phyloP scores from a whole-genome alignment of 2,797 vertebrate genomes.

The Bovichtus variegatus region DNA sequence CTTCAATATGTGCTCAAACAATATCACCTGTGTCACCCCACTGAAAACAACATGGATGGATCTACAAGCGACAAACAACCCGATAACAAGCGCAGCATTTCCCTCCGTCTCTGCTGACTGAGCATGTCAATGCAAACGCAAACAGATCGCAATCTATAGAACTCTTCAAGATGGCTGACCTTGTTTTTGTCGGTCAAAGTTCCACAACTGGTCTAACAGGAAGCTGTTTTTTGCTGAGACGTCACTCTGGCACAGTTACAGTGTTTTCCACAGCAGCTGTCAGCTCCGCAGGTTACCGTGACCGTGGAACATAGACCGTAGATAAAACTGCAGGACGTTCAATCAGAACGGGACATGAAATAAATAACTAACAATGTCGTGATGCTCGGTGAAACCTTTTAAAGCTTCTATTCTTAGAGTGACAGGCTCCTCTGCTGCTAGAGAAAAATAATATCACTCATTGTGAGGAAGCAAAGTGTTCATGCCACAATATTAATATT shows the following conservation, averaged over 20 bases:
- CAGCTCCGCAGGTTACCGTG: not conserved
- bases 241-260: not conserved
- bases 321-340: not conserved
- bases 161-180: not conserved
- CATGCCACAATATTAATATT: not conserved
- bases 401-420: not conserved
- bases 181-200: conserved; percentile 23
- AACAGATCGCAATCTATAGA: conserved; percentile 7
- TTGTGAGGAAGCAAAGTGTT: not conserved
- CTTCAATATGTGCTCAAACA: not conserved
- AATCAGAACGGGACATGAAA: not conserved
- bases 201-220: conserved; percentile 17
- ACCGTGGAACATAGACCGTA: not conserved
- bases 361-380: not conserved
- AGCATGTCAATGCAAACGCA: conserved; percentile 7
- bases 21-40: not conserved
- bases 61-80: not conserved
- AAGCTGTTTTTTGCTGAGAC: conserved; percentile 14
- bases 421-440: not conserved
- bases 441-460: not conserved
- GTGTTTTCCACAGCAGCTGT: not conserved
- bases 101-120: not conserved
- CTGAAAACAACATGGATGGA: not conserved
- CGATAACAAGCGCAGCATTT: not conserved
- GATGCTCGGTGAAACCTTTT: not conserved